Evolutionary conservation across 1,140 invertebrate genomes (phyloP).

Genomic region (Pseudoatta argentina): DNA sequence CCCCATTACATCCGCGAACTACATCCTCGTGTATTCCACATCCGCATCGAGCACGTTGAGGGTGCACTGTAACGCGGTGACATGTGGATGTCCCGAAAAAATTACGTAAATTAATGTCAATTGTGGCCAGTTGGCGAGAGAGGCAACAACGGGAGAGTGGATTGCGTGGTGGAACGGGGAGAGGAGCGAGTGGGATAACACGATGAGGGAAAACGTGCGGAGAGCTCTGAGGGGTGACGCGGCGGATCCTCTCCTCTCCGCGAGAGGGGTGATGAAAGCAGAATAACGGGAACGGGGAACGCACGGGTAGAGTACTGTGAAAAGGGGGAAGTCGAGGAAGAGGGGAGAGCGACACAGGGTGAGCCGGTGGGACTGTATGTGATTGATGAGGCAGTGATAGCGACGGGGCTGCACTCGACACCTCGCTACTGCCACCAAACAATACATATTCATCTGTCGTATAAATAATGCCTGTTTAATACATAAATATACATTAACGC

Average conservation of each 20-base stretch:
- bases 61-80: conserved; percentile 57
- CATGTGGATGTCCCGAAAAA: conserved; percentile 67
- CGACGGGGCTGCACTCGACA: conserved; percentile 86
- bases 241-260: conserved; percentile 69
- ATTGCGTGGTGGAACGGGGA: neutral
- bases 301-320: neutral
- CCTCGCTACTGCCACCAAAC: conserved; percentile 84
- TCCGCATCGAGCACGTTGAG: conserved; percentile 29
- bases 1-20: neutral
- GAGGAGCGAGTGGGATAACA: conserved; percentile 29
- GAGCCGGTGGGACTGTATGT: conserved; percentile 80
- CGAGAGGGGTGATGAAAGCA: conserved; percentile 32
- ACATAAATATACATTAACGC: conserved; percentile 84
- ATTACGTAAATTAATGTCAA: conserved; percentile 79
- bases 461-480: conserved; percentile 86
- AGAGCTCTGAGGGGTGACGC: conserved; percentile 75
- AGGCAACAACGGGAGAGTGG: neutral
- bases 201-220: conserved; percentile 27
- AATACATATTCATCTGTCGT: conserved; percentile 86
- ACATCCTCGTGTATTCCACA: neutral
- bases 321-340: conserved; percentile 46
- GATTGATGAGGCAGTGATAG: conserved; percentile 86
- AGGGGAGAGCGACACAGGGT: conserved; percentile 43
- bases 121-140: conserved; percentile 63
- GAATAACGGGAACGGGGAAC: conserved; percentile 3